phyloP scores from a whole-genome alignment of 2,797 vertebrate genomes.

The Urophycis tenuis region DNA sequence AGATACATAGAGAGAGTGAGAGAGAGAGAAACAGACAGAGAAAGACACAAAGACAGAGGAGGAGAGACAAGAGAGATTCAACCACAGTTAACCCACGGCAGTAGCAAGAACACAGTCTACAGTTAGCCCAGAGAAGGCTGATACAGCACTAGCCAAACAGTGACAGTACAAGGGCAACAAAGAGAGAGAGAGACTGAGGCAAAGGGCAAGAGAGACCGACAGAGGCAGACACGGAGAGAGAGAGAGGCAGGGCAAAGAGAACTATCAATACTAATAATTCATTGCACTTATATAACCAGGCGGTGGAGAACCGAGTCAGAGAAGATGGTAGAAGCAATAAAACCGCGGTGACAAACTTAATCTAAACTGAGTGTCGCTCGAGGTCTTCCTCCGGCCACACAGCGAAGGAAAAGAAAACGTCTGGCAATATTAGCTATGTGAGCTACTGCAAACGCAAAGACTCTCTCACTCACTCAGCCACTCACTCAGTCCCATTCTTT shows the following conservation, averaged over 20 bases:
- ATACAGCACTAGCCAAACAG: neutral
- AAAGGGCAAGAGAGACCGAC: neutral
- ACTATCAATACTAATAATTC: neutral
- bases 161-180: slow-evolving; percentile 9
- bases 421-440: neutral
- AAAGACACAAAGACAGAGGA: slow-evolving; percentile 53
- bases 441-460: neutral
- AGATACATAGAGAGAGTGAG: too few species aligned
- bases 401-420: neutral
- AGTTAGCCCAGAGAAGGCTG: slow-evolving; percentile 9
- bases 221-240: neutral
- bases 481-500: neutral
- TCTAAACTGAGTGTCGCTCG: neutral
- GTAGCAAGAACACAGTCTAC: neutral
- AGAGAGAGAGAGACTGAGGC: slow-evolving; percentile 4
- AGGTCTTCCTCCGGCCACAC: neutral
- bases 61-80: slow-evolving; percentile 32
- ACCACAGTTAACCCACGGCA: slow-evolving; percentile 14
- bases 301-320: neutral
- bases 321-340: neutral
- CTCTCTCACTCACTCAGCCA: neutral
- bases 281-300: neutral
- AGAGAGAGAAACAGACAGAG: slow-evolving; percentile 37
- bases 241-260: neutral
- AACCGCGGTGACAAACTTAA: neutral